A percentile compares a stretch with the other conserved stretches of the same genome.
These are phyloP conservation scores for Steatocranus sp. DNA, from an alignment of 2,797 vertebrate species.

Conservation along the genomic window DNA sequence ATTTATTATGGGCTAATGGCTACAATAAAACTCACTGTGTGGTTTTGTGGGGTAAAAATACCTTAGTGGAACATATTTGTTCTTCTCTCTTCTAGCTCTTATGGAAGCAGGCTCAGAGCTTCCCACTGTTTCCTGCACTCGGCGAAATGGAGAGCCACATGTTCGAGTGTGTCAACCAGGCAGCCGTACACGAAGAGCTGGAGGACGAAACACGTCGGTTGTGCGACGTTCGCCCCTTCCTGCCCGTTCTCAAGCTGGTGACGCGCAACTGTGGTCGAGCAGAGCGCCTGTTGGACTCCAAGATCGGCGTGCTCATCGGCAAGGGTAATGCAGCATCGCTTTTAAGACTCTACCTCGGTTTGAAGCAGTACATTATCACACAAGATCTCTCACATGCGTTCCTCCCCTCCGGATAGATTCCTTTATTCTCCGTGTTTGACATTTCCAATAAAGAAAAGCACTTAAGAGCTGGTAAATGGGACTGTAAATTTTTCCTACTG, in stretches of 20 bases:
- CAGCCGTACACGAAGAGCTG: constrained; percentile 94
- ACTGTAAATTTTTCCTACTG: neutral
- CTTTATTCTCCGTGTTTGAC: neutral
- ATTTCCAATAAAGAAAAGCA: constrained; percentile 25
- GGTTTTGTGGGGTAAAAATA: neutral
- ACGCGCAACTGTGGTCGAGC: constrained; percentile 90
- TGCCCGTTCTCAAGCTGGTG: constrained; percentile 92
- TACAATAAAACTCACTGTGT: neutral
- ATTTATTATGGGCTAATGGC: neutral
- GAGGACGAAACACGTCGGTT: constrained; percentile 95
- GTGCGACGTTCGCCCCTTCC: constrained; percentile 94
- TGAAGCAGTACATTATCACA: neutral
- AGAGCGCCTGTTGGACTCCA: constrained; percentile 91
- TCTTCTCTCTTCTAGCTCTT: constrained; percentile 78
- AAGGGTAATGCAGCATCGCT: constrained; percentile 80
- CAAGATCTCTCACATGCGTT: neutral
- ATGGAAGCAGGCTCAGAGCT: constrained; percentile 95
- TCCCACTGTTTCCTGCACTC: constrained; percentile 90
- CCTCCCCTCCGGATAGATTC: neutral
- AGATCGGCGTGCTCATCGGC: constrained; percentile 96
- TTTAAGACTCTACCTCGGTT: neutral
- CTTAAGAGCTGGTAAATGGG: constrained; percentile 16
- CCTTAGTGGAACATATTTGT: neutral
- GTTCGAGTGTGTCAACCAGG: constrained; percentile 97
- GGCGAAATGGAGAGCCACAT: constrained; percentile 96